Evolutionary conservation across 2,797 vertebrate species (phyloP), one percentile per base, ranked within the genome.

Genomic region (Vireo griseus): DNA sequence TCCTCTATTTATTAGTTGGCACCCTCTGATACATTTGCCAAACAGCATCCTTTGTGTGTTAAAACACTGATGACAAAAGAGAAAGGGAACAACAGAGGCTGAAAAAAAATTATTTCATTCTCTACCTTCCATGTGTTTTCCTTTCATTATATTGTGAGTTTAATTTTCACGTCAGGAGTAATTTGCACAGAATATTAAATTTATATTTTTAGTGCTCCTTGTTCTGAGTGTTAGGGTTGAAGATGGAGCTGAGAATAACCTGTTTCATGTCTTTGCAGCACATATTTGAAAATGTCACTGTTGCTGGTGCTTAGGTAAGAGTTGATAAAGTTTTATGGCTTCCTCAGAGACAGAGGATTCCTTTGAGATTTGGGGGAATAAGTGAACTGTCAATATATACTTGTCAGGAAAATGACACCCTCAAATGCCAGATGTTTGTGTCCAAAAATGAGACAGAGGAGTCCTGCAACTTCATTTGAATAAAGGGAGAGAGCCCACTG

Each of bases 1-100:
- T 89, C n/a, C 55, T 63, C 40, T 55, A n/a, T n/a, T n/a, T n/a
- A n/a, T n/a, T n/a, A n/a, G 63, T 87, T 85, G 92, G 33, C 40
- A 74, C 21, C 28, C 40, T 71, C 59, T 85, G 57, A 39, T 52
- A 33, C 37, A 68, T 57, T 68, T 75, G 29, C 50, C 35, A 61
- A 86, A 59, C 31, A 50, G 10, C 42, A 44, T 6, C 13, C 6
- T 74, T 67, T 78, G 3, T 71, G 29, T 63, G 45, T 61, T 57
- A 50, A 67, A 90, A 63, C 18, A 67, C 31, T 57, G n/a, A 15
- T 57, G 44, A 31, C 25, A 52, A 74, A 88, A 67, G 2, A 71
- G 17, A 74, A 83, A 45, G 12, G 25, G 7, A 69, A 24, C 18
- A 63, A 42, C 13, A 42, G 31, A 78, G 16, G 3, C 26, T 45